Evolutionary conservation across 2,888 invertebrate species (phyloP), one percentile per base, ranked within the genome.

Genomic region (Omphaloscelis lunosa): DNA sequence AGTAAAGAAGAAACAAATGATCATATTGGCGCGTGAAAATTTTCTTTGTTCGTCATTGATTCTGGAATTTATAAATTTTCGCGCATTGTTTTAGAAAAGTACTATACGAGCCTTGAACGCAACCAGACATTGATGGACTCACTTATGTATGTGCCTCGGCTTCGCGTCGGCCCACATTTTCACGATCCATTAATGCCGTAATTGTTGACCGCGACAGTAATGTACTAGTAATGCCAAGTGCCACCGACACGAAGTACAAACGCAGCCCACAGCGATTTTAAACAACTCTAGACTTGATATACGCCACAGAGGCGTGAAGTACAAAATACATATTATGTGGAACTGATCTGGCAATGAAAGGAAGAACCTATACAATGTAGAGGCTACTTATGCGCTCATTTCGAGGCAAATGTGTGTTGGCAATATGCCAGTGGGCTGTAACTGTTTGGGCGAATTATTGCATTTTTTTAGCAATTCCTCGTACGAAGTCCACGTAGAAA

Each of bases 371-470:
- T 34, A 66, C 69, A 70, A 63, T 73, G 51, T 70, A 34, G 65
- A 70, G 74, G 65, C 68, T 79, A 77, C 62, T 89, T 80, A 77
- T 82, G 61, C 72, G 56, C 70, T 80, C 65, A 84, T 80, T 78
- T 76, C 59, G 72, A 75, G 63, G 71, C 72, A 77, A 77, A 75
- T 77, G 67, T 70, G 72, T 63, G 75, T 79, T 84, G 81, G 85
- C 82, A 69, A 75, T 72, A 77, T 68, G 82, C 82, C 86, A 86
- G 79, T 53, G 45, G 65, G 41, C 27, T 88, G 87, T 76, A 82
- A 79, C 67, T 76, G 71, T 82, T 84, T 72, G 29, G 63, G 48
- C 39, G 56, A 84, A 73, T 81, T 75, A 88, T 80, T 75, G 77
- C 76, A 86, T 72, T 87, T 85, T 86, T 81, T 76, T 27, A n/a